phyloP scores from a whole-genome alignment of 2,888 invertebrate species.

The Gasteruption jaculator region DNA sequence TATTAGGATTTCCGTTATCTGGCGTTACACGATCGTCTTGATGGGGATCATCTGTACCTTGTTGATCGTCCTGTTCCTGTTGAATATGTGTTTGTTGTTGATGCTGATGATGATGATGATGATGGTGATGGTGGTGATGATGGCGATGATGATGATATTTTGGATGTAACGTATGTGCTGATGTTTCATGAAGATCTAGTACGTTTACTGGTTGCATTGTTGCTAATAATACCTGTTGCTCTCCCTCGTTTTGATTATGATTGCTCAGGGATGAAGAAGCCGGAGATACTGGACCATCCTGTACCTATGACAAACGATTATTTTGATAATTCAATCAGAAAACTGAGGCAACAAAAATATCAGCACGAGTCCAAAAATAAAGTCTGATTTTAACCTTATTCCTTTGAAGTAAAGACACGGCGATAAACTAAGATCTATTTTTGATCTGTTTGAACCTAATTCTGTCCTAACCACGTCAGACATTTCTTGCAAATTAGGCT shows the following conservation, averaged over 20 bases:
- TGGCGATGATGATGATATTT: slow-evolving; percentile 58
- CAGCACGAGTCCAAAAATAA: too few relatives aligned
- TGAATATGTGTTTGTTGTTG: slow-evolving; percentile 33
- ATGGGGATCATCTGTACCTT: slow-evolving; percentile 31
- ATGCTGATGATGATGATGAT: slow-evolving; percentile 53
- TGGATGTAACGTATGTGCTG: slow-evolving; percentile 59
- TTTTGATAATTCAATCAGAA: too few relatives aligned
- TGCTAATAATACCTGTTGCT: slow-evolving; percentile 60
- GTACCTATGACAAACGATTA: slow-evolving; percentile 38
- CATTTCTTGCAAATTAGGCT: too few relatives aligned
- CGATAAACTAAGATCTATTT: too few relatives aligned
- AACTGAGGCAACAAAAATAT: too few relatives aligned
- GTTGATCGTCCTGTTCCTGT: slow-evolving; percentile 51
- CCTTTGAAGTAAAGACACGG: too few relatives aligned
- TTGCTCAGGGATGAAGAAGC: slow-evolving; percentile 48
- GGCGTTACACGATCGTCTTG: slow-evolving; percentile 43
- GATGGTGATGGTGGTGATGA: slow-evolving; percentile 56
- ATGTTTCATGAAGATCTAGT: slow-evolving; percentile 65
- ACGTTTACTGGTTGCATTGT: slow-evolving; percentile 87
- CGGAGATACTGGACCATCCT: slow-evolving; percentile 47
- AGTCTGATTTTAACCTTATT: too few relatives aligned
- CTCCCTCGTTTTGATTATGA: slow-evolving; percentile 47
- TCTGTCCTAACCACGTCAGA: too few relatives aligned
- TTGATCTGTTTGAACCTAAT: too few relatives aligned
- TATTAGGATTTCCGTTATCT: slow-evolving; percentile 54